Conservation (phyloP, 2,797 vertebrate species). For the Cercopithecus mitis region DNA sequence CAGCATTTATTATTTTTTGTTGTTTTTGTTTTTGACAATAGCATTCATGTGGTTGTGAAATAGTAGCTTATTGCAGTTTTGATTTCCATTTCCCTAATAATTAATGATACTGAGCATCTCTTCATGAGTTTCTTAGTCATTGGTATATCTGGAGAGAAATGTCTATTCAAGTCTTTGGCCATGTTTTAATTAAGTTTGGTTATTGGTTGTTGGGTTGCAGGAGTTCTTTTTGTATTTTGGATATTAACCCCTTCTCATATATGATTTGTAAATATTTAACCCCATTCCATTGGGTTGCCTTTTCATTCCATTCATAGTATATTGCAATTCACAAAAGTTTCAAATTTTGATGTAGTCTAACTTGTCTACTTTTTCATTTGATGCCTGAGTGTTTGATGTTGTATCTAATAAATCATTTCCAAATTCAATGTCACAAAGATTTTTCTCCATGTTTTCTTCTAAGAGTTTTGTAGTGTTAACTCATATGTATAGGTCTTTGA, state of each 20-base stretch:
- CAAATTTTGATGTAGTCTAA: neutral
- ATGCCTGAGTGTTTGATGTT: neutral
- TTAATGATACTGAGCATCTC: neutral
- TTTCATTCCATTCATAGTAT: neutral
- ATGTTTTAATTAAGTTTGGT: neutral
- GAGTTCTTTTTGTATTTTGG: neutral
- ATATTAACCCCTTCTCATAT: neutral
- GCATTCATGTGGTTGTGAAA: neutral
- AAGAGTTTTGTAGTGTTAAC: neutral
- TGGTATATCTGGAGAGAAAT: neutral
- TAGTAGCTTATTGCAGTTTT: neutral
- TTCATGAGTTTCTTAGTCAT: neutral
- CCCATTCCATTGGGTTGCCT: neutral
- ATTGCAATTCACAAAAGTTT: neutral
- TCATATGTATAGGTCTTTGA: neutral
- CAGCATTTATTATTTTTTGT: neutral
- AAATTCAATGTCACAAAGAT: neutral
- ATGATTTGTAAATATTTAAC: neutral
- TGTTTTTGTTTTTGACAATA: neutral
- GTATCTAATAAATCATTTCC: neutral
- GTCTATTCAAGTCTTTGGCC: neutral
- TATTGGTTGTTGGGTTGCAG: neutral
- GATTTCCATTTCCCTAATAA: neutral
- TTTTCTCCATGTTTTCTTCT: neutral
- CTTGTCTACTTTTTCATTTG: neutral